phyloP scores from a whole-genome alignment of 92 coral and sea anemone species.

The Diadumene lineata region DNA sequence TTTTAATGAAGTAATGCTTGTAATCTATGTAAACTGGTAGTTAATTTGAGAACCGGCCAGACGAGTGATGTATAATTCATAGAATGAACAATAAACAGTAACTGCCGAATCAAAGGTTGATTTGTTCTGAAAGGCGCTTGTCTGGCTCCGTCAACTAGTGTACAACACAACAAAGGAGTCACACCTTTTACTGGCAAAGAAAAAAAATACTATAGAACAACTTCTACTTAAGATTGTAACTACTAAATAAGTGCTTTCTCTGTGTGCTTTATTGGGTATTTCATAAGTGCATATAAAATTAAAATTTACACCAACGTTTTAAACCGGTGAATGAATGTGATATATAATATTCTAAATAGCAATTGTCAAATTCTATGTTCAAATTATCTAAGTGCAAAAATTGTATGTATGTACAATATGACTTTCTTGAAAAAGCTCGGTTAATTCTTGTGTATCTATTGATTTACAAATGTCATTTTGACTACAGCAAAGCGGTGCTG shows the following conservation, averaged over 20 bases:
- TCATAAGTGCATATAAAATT: constrained; percentile 36
- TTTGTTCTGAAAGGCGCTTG: constrained; percentile 1
- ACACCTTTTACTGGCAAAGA: constrained; percentile 8
- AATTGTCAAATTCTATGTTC: no score
- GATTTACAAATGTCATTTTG: constrained; percentile 1
- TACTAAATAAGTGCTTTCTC: background rate
- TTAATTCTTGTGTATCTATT: background rate
- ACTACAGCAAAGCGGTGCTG: background rate
- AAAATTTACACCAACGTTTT: constrained; percentile 15
- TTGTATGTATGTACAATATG: constrained; percentile 24
- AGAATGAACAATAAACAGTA: background rate
- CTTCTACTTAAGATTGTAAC: background rate
- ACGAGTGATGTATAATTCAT: constrained; percentile 15
- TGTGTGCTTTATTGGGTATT: constrained; percentile 17
- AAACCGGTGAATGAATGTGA: constrained; percentile 9
- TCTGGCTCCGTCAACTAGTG: no score
- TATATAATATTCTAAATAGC: no score
- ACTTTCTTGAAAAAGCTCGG: background rate
- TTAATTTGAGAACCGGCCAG: constrained; percentile 1
- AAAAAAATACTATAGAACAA: constrained; percentile 3
- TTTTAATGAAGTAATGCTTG: background rate
- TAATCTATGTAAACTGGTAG: constrained; percentile 1
- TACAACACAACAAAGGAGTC: constrained; percentile 6
- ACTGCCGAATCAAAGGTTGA: constrained; percentile 4
- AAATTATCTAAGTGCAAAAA: constrained; percentile 20